Evolutionary conservation across 2,888 invertebrate genomes (phyloP), one percentile per base, ranked within the genome.

Genomic region (Syrphus vitripennis): DNA sequence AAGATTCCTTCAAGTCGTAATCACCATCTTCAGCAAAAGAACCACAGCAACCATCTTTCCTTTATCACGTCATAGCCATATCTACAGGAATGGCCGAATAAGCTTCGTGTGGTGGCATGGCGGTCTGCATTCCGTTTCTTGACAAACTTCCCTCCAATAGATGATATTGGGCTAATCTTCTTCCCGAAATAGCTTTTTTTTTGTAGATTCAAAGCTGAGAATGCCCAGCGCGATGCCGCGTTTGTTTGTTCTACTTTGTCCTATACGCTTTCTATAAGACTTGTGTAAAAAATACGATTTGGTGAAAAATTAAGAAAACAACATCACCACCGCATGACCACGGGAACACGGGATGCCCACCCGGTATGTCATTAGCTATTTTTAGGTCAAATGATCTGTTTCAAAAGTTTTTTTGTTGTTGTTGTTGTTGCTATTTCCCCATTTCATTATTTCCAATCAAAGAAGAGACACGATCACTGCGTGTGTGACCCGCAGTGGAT

Each of bases 361-460:
- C 82, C 72, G 70, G 82, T 82, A 86, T 82, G 86, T 86, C 86
- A 86, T 86, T 86, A 74, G 77, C 82, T 86, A 86, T 86, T 86
- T 86, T 82, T 86, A 86, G 76, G 77, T 76, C 80, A 81, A 76
- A 80, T 71, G 75, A 83, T 83, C 70, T 31, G 65, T 75, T 80
- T 67, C 37, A 16, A 16, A 50, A 19, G n/a, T n/a, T 6, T 45
- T 12, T 31, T 26, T n/a, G 16, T 48, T n/a, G n/a, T n/a, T n/a
- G n/a, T n/a, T n/a, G n/a, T n/a, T n/a, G n/a, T n/a, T n/a, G n/a
- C n/a, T n/a, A n/a, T n/a, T 19, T 21, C n/a, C 59, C 72, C 24
- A 19, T 24, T 53, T 26, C 29, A 21, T 48, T 26, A n/a, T 40
- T 50, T 40, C 40, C 16, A 42, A 53, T 50, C 57, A 57, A 50